Evolutionary conservation across 2,888 invertebrate genomes (phyloP), one percentile per base, ranked within the genome.

Genomic region (Drosophila falleni): DNA sequence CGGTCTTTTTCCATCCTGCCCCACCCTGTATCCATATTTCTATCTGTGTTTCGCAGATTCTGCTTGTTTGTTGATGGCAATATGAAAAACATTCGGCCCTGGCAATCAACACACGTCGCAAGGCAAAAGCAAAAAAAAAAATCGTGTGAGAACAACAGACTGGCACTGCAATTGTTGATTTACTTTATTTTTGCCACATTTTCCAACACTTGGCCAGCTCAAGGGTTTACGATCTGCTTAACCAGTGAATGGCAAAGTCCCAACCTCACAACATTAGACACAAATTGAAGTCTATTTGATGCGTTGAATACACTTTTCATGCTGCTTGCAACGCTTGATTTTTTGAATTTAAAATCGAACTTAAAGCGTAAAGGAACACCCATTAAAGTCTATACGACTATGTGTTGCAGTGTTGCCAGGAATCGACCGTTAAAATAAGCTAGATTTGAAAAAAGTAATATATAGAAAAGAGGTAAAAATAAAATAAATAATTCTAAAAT

Each of bases 81-180:
- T 60, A 70, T 66, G 58, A 61, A 67, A 71, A 76, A 55, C 49
- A 46, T 54, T 65, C 65, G 46, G 23, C 59, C 42, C 47, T 46
- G 55, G 55, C 68, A 44, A 68, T 55, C 62, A 19, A 23, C 13
- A 44, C 56, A 44, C 44, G 44, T 33, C 33, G 26, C 19, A 39
- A 31, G 37, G 11, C 47, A 46, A 44, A 39, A 42, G 29, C 29
- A 23, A 56, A 61, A 39, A 35, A 23, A 56, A 61, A 39, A 11
- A 44, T 42, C 19, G 42, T 11, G 56, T 31, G 29, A 55, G 39
- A 58, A 68, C 19, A 64, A 54, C 44, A 61, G 62, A 31, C 44
- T 54, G 44, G 23, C 19, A 53, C 33, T 19, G 55, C 54, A 44
- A 64, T 72, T 76, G 68, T 58, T 58, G 67, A 74, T 58, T 65